Base-by-base conservation (phyloP, 2,888 invertebrate species). In the Eumacrocentrus americanus region DNA sequence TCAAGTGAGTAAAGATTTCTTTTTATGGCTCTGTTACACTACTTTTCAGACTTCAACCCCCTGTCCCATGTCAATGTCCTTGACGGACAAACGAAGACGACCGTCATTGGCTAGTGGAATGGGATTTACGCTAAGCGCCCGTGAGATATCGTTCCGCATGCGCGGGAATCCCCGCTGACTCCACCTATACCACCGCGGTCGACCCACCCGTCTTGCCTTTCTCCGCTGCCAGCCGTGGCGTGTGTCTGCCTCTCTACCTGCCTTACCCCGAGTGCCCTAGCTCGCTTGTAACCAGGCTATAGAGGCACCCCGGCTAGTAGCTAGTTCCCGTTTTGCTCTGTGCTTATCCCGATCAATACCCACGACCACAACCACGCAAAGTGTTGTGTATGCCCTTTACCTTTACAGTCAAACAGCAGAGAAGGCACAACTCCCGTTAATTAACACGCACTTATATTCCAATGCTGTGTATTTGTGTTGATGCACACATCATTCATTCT, bases 321-420 rank as follows among this genome's bases (percentile, higher is more conserved):
- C 54, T 58, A 54, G 67, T 67, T 63, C 66, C 64, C 66, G 66
- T 66, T 67, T 67, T 65, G 63, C 67, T 66, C 62, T 63, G 62
- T 64, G 63, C 66, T 68, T 68, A 67, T 66, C 65, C 69, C 69
- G 69, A 69, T 69, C 69, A 69, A 69, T 69, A 69, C 69, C 62
- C 65, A 63, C 68, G 51, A 67, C 67, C 60, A 64, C 29, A 6
- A 9, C 62, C 56, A 61, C 60, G 61, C 64, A 63, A 56, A 64
- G 60, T 64, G 56, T 62, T 61, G 60, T 61, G 47, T 62, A 54
- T 61, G 57, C 61, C 53, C 54, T 52, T 58, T 57, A 58, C 62
- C 58, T 65, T 67, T 60, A 62, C 62, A 56, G 60, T 35, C 62
- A 62, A 61, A 63, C 58, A 55, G 37, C 53, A 37, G 14, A 7